phyloP scores from a whole-genome alignment of 2,113 vertebrate genomes.

The Poecilia latipinna region DNA sequence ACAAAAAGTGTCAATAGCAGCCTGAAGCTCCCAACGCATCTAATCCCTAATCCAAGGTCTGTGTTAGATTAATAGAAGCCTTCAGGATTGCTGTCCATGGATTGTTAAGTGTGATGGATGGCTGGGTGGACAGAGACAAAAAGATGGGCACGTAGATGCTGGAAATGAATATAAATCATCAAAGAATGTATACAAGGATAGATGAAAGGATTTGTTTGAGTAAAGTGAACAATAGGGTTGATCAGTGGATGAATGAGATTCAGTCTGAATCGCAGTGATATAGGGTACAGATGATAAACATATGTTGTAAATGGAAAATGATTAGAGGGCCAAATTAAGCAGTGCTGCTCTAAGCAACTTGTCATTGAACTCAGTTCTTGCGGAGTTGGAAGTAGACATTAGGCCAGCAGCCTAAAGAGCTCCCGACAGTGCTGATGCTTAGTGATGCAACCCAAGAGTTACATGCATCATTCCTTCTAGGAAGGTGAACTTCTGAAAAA shows the following conservation, averaged over 20 bases:
- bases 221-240: neutral
- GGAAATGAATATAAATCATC: neutral
- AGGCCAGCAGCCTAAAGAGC: conserved; percentile 9
- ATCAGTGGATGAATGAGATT: neutral
- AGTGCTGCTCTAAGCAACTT: neutral
- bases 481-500: neutral
- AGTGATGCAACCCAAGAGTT: neutral
- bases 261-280: neutral
- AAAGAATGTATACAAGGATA: neutral
- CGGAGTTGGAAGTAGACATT: neutral
- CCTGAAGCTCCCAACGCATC: conserved; percentile 32
- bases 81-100: conserved; percentile 22
- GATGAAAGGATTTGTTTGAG: neutral
- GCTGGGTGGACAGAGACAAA: neutral
- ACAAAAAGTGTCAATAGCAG: conserved; percentile 37
- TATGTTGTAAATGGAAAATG: neutral
- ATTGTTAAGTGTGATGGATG: conserved; percentile 2
- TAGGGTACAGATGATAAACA: neutral
- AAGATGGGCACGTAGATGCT: neutral
- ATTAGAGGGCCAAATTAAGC: neutral
- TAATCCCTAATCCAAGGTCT: conserved; percentile 76
- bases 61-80: conserved; percentile 69
- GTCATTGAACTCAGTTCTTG: neutral
- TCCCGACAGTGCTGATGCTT: conserved; percentile 49
- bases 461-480: neutral